Conservation (phyloP, 2,888 invertebrate genomes). For the Drosophila leonis region DNA sequence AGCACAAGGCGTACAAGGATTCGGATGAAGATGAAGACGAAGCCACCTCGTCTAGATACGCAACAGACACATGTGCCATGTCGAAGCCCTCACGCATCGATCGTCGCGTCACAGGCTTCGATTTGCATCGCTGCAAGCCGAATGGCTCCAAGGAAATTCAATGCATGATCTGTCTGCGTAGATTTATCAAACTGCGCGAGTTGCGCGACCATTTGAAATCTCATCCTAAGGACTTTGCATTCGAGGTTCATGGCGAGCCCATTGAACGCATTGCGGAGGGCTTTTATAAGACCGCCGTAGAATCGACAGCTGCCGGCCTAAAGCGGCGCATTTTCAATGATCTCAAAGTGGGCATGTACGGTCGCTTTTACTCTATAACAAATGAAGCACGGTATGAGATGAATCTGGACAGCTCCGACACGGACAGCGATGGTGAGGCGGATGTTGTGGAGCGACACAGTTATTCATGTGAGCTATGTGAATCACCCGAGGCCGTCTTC, state of each 20-base stretch:
- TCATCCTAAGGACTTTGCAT: conserved; percentile 68
- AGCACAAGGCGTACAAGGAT: conserved; percentile 48
- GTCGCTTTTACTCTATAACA: conserved; percentile 83
- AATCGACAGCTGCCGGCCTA: conserved; percentile 61
- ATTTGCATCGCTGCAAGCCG: conserved; percentile 78
- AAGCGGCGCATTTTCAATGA: conserved; percentile 70
- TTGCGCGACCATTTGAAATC: conserved; percentile 78
- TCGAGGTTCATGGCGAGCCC: conserved; percentile 67
- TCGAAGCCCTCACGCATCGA: conserved; percentile 62
- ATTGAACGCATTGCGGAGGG: conserved; percentile 74
- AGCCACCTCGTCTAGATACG: conserved; percentile 31
- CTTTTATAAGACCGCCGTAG: conserved; percentile 76
- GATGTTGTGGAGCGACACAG: conserved; percentile 63
- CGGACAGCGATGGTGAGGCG: conserved; percentile 67
- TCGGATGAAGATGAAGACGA: conserved; percentile 50
- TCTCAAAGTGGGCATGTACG: conserved; percentile 64
- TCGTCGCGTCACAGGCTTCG: conserved; percentile 62
- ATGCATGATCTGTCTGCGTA: conserved; percentile 84
- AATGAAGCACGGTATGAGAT: conserved; percentile 84
- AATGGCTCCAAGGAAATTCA: conserved; percentile 83
- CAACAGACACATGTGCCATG: conserved; percentile 5
- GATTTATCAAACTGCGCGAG: conserved; percentile 80
- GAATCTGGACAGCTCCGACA: conserved; percentile 78
- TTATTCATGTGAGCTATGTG: conserved; percentile 81
- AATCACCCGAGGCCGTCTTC: conserved; percentile 59